phyloP scores from a whole-genome alignment of 2,888 invertebrate species.

The Dynastes maya region DNA sequence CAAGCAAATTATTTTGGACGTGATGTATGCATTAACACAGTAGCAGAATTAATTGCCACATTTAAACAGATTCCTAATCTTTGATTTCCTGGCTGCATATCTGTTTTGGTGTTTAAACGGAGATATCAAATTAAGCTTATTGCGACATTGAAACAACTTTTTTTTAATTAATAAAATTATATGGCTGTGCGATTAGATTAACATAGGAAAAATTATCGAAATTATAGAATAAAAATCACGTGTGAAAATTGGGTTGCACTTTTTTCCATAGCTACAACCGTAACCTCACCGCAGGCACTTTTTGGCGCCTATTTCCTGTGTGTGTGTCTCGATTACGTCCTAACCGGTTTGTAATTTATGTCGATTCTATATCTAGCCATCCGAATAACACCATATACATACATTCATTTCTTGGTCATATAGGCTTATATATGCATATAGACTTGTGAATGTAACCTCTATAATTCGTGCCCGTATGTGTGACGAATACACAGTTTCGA shows the following conservation, averaged over 20 bases:
- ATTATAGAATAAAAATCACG: conserved; percentile 6
- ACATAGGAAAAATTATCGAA: neutral
- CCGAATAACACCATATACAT: conserved; percentile 3
- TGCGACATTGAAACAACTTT: neutral
- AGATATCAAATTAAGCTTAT: neutral
- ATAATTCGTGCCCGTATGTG: neutral
- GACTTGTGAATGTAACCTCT: conserved; percentile 7
- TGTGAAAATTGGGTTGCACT: conserved; percentile 29
- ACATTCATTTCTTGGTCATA: neutral
- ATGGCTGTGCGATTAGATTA: neutral
- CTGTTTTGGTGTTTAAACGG: too few relatives aligned
- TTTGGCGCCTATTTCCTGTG: conserved; percentile 38
- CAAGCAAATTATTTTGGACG: too few relatives aligned
- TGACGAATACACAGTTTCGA: conserved; percentile 27
- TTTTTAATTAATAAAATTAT: conserved; percentile 6
- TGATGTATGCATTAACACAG: too few relatives aligned
- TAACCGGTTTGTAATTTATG: conserved; percentile 32
- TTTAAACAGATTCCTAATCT: too few relatives aligned
- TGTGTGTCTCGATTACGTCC: conserved; percentile 25
- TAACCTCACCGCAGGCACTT: conserved; percentile 17
- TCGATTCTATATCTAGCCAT: conserved; percentile 25
- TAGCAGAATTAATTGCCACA: too few relatives aligned
- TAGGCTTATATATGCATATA: neutral
- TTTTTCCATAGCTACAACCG: conserved; percentile 12
- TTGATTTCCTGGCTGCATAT: too few relatives aligned